Evolutionary conservation across 2,797 vertebrate species (phyloP).

Genomic region (Chanos chanos): DNA sequence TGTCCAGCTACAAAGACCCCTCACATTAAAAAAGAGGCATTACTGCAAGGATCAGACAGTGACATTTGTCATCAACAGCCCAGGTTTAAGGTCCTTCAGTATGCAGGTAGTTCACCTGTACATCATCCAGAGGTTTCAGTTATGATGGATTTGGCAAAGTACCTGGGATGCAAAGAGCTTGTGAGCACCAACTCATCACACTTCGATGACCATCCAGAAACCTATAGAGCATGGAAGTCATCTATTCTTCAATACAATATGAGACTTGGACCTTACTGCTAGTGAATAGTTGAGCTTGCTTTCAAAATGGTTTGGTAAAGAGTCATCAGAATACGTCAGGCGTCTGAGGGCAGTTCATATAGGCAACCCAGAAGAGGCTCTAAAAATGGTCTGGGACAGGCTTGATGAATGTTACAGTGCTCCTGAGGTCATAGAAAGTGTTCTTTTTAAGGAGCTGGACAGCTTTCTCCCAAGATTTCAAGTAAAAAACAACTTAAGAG

Average conservation of each 20-base stretch:
- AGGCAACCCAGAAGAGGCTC: not conserved
- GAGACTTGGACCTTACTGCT: too few species aligned
- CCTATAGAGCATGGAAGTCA: not conserved
- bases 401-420: not conserved
- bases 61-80: not conserved
- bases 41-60: not conserved
- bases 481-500: not conserved
- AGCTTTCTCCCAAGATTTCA: not conserved
- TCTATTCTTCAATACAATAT: too few species aligned
- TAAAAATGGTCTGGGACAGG: not conserved
- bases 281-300: too few species aligned
- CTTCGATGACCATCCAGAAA: not conserved
- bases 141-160: not conserved
- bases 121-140: not conserved
- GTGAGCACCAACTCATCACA: not conserved
- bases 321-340: not conserved
- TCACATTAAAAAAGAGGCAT: not conserved
- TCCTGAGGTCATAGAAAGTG: not conserved
- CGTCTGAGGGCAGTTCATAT: not conserved
- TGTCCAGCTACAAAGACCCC: not conserved
- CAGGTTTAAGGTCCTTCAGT: not conserved
- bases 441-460: not conserved
- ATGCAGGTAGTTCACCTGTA: not conserved
- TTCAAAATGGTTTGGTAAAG: not conserved
- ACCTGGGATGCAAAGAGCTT: not conserved